These are phyloP conservation scores for Melanostoma mellinum DNA, from an alignment of 2,888 invertebrate genomes.

Conservation along the genomic window DNA sequence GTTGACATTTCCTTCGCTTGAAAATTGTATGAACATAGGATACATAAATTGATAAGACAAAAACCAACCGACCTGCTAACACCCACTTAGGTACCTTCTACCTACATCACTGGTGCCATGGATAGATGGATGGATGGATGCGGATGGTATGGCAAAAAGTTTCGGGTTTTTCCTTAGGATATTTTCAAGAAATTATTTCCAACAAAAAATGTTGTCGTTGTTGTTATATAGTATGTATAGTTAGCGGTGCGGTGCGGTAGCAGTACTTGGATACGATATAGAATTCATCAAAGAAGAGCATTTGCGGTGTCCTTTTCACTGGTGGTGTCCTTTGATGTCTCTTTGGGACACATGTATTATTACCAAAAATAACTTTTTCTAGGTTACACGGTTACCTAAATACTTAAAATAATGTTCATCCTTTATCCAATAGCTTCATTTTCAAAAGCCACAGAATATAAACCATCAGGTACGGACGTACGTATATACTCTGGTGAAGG, in stretches of 20 bases:
- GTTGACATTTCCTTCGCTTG: conserved; percentile 58
- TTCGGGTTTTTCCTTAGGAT: conserved; percentile 17
- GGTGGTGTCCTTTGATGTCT: conserved; percentile 57
- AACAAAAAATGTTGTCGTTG: conserved; percentile 27
- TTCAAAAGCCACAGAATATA: conserved; percentile 43
- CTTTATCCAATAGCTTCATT: conserved; percentile 59
- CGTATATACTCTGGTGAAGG: not conserved
- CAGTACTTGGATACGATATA: conserved; percentile 42
- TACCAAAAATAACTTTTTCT: conserved; percentile 69
- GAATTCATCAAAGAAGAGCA: conserved; percentile 68
- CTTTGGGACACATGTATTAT: conserved; percentile 48
- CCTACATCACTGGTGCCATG: not conserved
- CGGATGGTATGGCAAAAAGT: not conserved
- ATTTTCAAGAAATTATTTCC: conserved; percentile 56
- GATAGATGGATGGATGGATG: not conserved
- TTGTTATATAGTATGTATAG: not conserved
- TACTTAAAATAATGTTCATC: conserved; percentile 68
- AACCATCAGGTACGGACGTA: not conserved
- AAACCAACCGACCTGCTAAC: conserved; percentile 33
- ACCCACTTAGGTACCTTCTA: conserved; percentile 1
- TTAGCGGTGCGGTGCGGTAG: conserved; percentile 7
- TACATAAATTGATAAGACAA: conserved; percentile 67
- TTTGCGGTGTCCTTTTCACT: conserved; percentile 40
- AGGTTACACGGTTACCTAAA: conserved; percentile 71
- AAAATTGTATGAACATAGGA: conserved; percentile 40